A percentile compares a stretch with the other conserved stretches of the same genome.
phyloP scores from a whole-genome alignment of 2,888 invertebrate genomes.

The Carpatolechia fugitivella region DNA sequence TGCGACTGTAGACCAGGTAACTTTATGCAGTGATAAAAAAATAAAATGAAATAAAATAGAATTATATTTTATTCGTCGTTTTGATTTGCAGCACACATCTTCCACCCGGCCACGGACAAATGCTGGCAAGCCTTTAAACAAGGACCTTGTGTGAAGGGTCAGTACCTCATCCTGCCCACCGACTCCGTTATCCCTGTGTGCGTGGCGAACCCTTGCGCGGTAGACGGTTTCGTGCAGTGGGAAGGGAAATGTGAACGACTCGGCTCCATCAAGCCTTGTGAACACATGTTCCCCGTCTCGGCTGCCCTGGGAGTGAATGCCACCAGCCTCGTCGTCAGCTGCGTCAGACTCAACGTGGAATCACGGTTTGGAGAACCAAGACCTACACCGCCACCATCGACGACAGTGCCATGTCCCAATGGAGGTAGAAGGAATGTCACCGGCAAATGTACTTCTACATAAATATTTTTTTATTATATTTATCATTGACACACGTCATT shows the following conservation, averaged over 20 bases:
- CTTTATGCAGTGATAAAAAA: not conserved
- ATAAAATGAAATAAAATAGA: not conserved
- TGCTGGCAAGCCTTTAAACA: constrained; percentile 82
- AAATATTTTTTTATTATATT: constrained; percentile 6
- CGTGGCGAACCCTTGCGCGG: constrained; percentile 78
- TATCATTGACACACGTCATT: not conserved
- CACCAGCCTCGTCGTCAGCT: constrained; percentile 78
- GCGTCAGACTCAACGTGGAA: constrained; percentile 56
- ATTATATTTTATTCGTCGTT: not conserved
- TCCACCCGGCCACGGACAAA: constrained; percentile 78
- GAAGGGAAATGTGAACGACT: constrained; percentile 69
- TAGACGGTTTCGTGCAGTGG: constrained; percentile 69
- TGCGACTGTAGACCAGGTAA: constrained; percentile 81
- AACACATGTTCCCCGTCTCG: constrained; percentile 39
- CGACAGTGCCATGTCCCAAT: constrained; percentile 35
- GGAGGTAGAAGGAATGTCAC: constrained; percentile 55
- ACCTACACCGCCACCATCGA: not conserved
- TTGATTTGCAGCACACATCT: constrained; percentile 73
- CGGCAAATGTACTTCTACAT: constrained; percentile 42
- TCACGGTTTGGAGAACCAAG: constrained; percentile 45
- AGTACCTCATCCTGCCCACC: constrained; percentile 77
- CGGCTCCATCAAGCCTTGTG: constrained; percentile 62
- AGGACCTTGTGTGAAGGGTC: constrained; percentile 80
- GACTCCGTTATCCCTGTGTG: constrained; percentile 80
- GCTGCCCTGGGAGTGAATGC: constrained; percentile 80